Evolutionary conservation across 1,140 invertebrate species (phyloP), one percentile per base, ranked within the genome.

Genomic region (Adelges cooleyi): DNA sequence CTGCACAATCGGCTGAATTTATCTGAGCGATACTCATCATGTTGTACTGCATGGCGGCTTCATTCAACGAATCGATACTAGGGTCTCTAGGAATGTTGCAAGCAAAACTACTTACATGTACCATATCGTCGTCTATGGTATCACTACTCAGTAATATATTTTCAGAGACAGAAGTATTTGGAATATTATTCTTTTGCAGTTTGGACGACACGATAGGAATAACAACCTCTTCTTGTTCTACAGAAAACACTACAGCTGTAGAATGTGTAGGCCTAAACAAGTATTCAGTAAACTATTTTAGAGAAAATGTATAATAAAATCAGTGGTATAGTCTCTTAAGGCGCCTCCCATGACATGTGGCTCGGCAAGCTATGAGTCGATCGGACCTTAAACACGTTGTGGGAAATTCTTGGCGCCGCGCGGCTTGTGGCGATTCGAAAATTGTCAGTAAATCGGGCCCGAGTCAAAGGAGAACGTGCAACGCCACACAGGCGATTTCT

Each of bases 1-100:
- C 84, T 15, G 92, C 92, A 77, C 87, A 95, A 3, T 53, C 20
- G n/a, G 54, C 65, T 27, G 69, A 65, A 65, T 69, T 69, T 4
- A 75, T 76, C 76, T 71, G 78, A 72, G 54, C 78, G 73, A 72
- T 77, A 72, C 69, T 75, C 75, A 71, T 77, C 74, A 74, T 75
- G 75, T 70, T 80, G 75, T 69, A 77, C 75, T 71, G 77, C 74
- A 40, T 72, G 71, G 76, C 76, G 33, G 79, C 78, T 69, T 80
- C 80, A 1, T 80, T 78, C 27, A 83, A 74, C 1, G 81, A 78
- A 68, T 84, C 83, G 25, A 78, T 79, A 72, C 82, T 84, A 2
- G 77, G 74, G 53, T 85, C 82, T 6, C 82, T 75, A 0, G 79
- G 80, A 54, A 84, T 70, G 49, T 77, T 62, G 17, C 40, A 48